These are phyloP conservation scores for Harpalus rufipes DNA, from an alignment of 2,888 invertebrate genomes.

Conservation along the genomic window DNA sequence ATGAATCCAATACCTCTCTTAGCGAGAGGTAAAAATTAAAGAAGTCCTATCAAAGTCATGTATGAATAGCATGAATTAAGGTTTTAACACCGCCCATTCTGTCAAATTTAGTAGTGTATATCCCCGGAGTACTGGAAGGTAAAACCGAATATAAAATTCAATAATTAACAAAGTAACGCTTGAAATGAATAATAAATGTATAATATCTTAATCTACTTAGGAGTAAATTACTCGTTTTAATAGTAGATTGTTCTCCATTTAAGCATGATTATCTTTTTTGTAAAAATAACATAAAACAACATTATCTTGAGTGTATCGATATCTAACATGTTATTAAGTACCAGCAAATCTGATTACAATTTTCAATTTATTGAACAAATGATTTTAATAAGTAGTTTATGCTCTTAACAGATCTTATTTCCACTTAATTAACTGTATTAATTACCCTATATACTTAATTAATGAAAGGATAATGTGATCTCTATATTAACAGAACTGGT, in stretches of 20 bases:
- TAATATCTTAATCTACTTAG: background rate
- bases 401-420: constrained; percentile 28
- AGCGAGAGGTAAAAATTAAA: too few species aligned
- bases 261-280: background rate
- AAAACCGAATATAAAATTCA: too few species aligned
- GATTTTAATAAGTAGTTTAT: constrained; percentile 39
- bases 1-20: too few species aligned
- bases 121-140: too few species aligned
- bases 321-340: constrained; percentile 36
- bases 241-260: background rate
- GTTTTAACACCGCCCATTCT: too few species aligned
- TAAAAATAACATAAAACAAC: constrained; percentile 28
- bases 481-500: constrained; percentile 3
- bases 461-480: constrained; percentile 30
- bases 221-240: background rate
- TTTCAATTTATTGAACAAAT: constrained; percentile 43
- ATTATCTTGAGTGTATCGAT: constrained; percentile 15
- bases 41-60: too few species aligned
- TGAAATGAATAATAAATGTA: background rate
- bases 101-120: too few species aligned
- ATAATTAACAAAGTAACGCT: background rate
- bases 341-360: constrained; percentile 18
- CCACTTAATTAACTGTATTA: constrained; percentile 29
- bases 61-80: too few species aligned
- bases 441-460: constrained; percentile 11